Base-by-base conservation (phyloP, 2,888 invertebrate species). In the Eupeodes luniger region DNA sequence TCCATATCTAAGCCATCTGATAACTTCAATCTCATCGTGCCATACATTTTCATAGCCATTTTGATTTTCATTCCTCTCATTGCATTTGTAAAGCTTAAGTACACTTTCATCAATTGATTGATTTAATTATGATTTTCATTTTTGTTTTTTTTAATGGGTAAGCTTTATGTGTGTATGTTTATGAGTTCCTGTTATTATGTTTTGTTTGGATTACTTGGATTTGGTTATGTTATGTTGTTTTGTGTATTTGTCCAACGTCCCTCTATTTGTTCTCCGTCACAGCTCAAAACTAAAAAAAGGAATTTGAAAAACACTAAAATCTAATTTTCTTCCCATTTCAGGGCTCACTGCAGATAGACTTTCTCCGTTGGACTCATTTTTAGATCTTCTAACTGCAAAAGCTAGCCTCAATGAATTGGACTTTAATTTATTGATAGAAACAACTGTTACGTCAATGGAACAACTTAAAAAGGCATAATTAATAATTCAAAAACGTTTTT, bases 401-500 rank as follows among this genome's bases (percentile, higher is more conserved):
- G 97, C 97, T 14, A 97, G 96, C 92, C 95, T 97, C 85, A 96
- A 97, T 87, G 97, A 98, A 92, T 94, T 98, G 90, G 97, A 98
- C 93, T 97, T 98, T 93, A 97, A 97, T 91, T 94, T 98, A 85
- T 95, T 98, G 64, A 97, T 97, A 90, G 97, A 98, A 93, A 97
- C 97, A 14, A 97, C 97, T 36, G 91, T 93, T 27, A 92, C 92
- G 53, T 93, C 93, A 44, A 91, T 93, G 91, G 92, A 93, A 36
- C 91, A 92, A 62, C 90, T 93, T 36, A 91, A 91, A 14, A 77
- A 55, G 36, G 19, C 40, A 27, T 83, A 80, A 84, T 40, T 51
- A 2, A 27, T 27, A 19, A 44, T 16, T 44, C 9, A 40, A 55
- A 11, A 7, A 4, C 4, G 7, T 53, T 49, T 44, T 16, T 16